Percentiles rank a stretch among this genome's conserved stretches.
Evolutionary conservation across 2,113 vertebrate genomes (phyloP).

Genomic region (Zosterops pallidus): DNA sequence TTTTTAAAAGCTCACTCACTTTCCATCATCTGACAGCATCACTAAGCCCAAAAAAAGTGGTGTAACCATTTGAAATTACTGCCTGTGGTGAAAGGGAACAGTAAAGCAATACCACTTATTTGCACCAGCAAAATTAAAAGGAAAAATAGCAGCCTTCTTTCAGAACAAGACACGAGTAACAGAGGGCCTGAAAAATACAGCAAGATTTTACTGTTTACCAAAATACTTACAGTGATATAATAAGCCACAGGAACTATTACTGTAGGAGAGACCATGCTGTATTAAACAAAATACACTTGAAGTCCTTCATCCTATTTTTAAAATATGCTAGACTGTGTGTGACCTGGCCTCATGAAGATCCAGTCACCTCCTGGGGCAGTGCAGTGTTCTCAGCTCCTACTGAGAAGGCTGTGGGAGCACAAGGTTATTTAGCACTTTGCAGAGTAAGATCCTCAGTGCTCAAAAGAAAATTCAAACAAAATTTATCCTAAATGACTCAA

Average conservation of each 20-base stretch:
- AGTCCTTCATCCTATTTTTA: not conserved
- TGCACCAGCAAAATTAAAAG: slow-evolving; percentile 5
- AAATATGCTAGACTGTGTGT: not conserved
- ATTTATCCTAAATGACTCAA: not conserved
- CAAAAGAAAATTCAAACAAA: not conserved
- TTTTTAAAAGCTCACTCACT: slow-evolving; percentile 25
- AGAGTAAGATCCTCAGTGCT: not conserved
- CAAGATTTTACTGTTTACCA: not conserved
- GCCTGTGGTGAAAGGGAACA: slow-evolving; percentile 20
- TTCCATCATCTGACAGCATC: not conserved
- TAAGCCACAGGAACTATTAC: not conserved
- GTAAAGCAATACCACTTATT: not conserved
- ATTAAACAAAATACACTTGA: not conserved
- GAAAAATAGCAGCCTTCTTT: not conserved
- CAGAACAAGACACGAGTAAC: not conserved
- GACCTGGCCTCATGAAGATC: not conserved
- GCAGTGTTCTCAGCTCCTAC: not conserved
- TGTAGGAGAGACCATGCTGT: not conserved
- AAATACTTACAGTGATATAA: not conserved
- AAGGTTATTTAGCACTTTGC: not conserved
- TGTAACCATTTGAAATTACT: slow-evolving; percentile 19
- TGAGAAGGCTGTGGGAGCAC: not conserved
- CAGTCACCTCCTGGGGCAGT: not conserved
- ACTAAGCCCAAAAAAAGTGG: slow-evolving; percentile 18
- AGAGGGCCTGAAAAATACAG: not conserved